A percentile compares a stretch with the other conserved stretches of the same genome.
phyloP scores from a whole-genome alignment of 1,140 invertebrate species.

The Formica selysi region DNA sequence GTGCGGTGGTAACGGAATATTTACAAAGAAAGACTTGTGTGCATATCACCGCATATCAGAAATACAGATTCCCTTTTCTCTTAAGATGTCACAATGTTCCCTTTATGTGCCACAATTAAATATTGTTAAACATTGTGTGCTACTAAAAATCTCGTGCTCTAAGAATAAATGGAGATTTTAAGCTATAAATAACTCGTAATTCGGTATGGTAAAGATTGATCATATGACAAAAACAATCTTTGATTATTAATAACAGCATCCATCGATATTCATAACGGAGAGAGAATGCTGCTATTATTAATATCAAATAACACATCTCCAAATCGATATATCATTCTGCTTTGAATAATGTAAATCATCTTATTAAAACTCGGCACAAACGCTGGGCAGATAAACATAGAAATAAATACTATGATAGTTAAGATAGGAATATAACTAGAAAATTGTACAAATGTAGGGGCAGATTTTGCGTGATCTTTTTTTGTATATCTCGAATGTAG shows the following conservation, averaged over 20 bases:
- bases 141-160: slow-evolving; percentile 1
- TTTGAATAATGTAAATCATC: background rate
- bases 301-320: background rate
- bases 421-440: slow-evolving; percentile 58
- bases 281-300: background rate
- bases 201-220: background rate
- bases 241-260: background rate
- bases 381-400: background rate
- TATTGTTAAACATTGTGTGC: background rate
- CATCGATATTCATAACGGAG: background rate
- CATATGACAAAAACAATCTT: slow-evolving; percentile 12
- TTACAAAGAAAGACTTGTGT: background rate
- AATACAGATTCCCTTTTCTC: background rate
- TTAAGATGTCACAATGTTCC: background rate
- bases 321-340: background rate
- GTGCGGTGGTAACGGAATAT: slow-evolving; percentile 3
- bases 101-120: slow-evolving; percentile 2
- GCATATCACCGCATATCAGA: background rate
- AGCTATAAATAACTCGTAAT: background rate
- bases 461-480: slow-evolving; percentile 55
- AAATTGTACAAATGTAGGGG: slow-evolving; percentile 63
- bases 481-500: slow-evolving; percentile 51
- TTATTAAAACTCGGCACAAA: slow-evolving; percentile 15
- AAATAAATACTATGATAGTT: slow-evolving; percentile 67
- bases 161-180: slow-evolving; percentile 2